Conservation (phyloP, 1,140 invertebrate genomes). For the Diorhabda sublineata region DNA sequence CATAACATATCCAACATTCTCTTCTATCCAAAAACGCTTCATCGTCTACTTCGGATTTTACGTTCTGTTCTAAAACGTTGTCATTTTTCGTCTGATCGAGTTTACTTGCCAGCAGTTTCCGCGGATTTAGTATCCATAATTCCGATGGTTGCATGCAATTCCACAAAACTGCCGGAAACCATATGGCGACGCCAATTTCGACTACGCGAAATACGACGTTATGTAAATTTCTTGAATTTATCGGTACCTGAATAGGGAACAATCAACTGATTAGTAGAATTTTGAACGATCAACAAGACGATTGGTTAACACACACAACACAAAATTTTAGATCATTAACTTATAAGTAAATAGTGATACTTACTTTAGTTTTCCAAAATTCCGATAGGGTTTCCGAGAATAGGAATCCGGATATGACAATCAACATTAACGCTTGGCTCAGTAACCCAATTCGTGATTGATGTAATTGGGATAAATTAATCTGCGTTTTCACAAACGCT, state of each 20-base stretch:
- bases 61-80: conserved; percentile 2
- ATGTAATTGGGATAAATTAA: conserved; percentile 84
- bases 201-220: conserved; percentile 85
- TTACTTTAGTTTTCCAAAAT: conserved; percentile 85
- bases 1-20: conserved; percentile 94
- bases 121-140: conserved; percentile 90
- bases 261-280: too few relatives aligned
- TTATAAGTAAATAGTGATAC: conserved; percentile 14
- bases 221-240: conserved; percentile 86
- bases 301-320: too few relatives aligned
- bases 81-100: conserved; percentile 43
- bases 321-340: too few relatives aligned
- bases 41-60: conserved; percentile 36
- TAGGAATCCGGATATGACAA: conserved; percentile 82
- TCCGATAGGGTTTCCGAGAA: conserved; percentile 85
- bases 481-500: conserved; percentile 48
- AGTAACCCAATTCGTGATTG: conserved; percentile 84
- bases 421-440: conserved; percentile 80
- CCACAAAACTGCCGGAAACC: conserved; percentile 94
- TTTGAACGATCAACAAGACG: too few relatives aligned
- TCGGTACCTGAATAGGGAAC: conserved; percentile 58
- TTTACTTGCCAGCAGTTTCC: conserved; percentile 69
- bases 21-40: conserved; percentile 51
- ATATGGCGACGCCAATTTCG: conserved; percentile 89
- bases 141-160: conserved; percentile 93